Evolutionary conservation across 2,888 invertebrate species (phyloP).

Genomic region (Gymnocheta viridis): DNA sequence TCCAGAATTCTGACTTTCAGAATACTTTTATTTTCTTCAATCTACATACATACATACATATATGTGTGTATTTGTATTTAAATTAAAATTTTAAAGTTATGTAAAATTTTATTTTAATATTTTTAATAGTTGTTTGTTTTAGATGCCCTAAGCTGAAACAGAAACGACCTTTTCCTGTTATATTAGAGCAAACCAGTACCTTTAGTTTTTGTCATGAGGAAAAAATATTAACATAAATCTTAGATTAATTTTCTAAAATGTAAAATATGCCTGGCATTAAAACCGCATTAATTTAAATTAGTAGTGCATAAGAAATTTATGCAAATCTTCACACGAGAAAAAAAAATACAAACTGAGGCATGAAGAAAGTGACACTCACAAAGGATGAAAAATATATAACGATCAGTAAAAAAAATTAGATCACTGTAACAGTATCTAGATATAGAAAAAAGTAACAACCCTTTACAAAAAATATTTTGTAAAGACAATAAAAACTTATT

Average conservation of each 20-base stretch:
- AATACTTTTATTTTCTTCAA: no score
- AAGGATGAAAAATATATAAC: conserved; percentile 27
- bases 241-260: conserved; percentile 53
- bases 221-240: conserved; percentile 62
- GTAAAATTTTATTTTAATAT: no score
- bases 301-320: conserved; percentile 54
- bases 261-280: conserved; percentile 65
- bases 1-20: no score
- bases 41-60: no score
- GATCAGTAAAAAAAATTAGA: conserved; percentile 37
- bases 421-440: conserved; percentile 38
- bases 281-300: conserved; percentile 67
- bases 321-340: conserved; percentile 35
- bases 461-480: conserved; percentile 23
- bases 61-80: no score
- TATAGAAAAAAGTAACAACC: conserved; percentile 39
- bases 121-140: no score
- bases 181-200: neutral
- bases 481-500: conserved; percentile 57
- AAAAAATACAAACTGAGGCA: conserved; percentile 22
- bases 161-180: neutral
- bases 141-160: no score
- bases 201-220: neutral
- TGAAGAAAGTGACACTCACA: conserved; percentile 51
- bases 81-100: no score